Base-by-base conservation (phyloP, 2,113 vertebrate species). In the Bambusicola thoracicus region DNA sequence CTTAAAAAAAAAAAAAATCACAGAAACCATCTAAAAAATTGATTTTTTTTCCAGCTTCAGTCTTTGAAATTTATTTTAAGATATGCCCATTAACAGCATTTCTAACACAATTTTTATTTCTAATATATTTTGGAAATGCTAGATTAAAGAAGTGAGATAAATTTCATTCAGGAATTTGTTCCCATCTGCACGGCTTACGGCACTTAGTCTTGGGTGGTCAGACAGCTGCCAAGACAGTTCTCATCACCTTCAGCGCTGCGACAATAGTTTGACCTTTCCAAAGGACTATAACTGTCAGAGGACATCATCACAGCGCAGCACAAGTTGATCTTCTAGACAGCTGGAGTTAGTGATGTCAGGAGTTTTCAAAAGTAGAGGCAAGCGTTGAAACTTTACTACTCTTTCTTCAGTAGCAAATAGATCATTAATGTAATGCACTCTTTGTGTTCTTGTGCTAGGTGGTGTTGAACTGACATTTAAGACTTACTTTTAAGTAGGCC, bases 171-270 rank as follows among this genome's bases (percentile, higher is more conserved):
- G 22, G 91, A 48, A 56, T 51, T 29, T 75, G 61, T 14, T 87
- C 74, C 75, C 81, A 91, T 48, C 44, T 72, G 56, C 18, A 79
- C 76, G 34, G 68, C 51, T 80, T 59, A 36, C 0, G 1, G 25
- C 56, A 78, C 46, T 38, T 53, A 24, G 20, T 41, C 44, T 44
- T 46, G 61, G 61, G n/a, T 78, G 65, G 56, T 68, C 74, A 84
- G 84, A 67, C n/a, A 94, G 84, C 91, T 95, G 95, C 58, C 84
- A 85, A 68, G 40, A 87, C 51, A 81, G 30, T 10, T 93, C 66
- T 79, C 17, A 0, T 86, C 86, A 75, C 21, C 58, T 51, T 84
- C 70, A 81, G 43, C 58, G 43, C 46, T 16, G 13, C 49, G 10
- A 41, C 40, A n/a, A 84, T 13, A 40, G 86, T 72, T 61, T 70